Evolutionary conservation across 2,113 vertebrate genomes (phyloP).

Genomic region (Muntiacus reevesi): DNA sequence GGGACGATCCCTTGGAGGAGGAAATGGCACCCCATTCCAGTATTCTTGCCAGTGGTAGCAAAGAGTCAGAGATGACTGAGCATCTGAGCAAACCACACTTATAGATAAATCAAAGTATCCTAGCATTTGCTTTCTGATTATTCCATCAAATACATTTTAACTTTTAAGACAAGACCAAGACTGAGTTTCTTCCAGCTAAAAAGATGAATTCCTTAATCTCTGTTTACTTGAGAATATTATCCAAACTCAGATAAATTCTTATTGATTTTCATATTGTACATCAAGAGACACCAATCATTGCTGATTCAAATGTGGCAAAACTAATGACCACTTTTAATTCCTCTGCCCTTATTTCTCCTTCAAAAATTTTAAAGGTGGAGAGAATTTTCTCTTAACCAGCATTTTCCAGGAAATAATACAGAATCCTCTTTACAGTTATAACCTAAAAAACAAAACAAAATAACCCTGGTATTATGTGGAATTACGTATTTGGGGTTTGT

Average conservation of each 20-base stretch:
- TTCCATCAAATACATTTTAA: background rate
- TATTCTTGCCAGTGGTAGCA: background rate
- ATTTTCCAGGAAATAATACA: background rate
- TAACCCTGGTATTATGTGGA: background rate
- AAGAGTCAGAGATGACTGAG: background rate
- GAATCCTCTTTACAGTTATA: background rate
- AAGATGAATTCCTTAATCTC: constrained; percentile 9
- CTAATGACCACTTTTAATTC: constrained; percentile 9
- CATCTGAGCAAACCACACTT: background rate
- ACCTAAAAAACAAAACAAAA: background rate
- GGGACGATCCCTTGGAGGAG: background rate
- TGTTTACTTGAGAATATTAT: background rate
- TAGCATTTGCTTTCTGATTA: constrained; percentile 2
- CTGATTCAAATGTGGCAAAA: background rate
- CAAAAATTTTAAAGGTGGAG: background rate
- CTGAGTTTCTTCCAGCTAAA: background rate
- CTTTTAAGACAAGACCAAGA: background rate
- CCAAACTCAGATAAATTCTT: background rate
- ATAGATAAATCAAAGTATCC: background rate
- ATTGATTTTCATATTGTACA: constrained; percentile 5
- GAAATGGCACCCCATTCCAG: background rate
- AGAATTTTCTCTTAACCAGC: background rate
- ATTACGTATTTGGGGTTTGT: background rate
- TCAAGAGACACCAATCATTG: background rate
- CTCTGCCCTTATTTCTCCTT: background rate